Percentiles rank a stretch among this genome's conserved stretches.
Conservation (phyloP, 35 echinoderm and acorn worm species). For the Strongylocentrotus purpuratus region DNA sequence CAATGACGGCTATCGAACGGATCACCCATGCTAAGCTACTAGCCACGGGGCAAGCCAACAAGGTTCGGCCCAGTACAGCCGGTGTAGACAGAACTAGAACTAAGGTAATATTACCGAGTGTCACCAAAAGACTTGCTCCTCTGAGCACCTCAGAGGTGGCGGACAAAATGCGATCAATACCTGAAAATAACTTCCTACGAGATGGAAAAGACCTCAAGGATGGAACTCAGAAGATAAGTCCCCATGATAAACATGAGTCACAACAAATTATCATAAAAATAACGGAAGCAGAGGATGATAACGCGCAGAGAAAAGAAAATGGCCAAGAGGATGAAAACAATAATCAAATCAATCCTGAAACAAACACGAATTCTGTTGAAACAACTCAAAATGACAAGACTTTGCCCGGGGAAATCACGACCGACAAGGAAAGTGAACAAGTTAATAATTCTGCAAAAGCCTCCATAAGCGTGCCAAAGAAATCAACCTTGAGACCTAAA, state of each 20-base stretch:
- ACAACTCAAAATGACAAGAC: neutral
- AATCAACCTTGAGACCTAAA: constrained; percentile 34
- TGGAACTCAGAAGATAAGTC: neutral
- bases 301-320: neutral
- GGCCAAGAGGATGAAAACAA: neutral
- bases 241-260: neutral
- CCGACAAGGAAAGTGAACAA: neutral
- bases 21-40: neutral
- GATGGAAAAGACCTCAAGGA: neutral
- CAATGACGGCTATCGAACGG: constrained; percentile 29
- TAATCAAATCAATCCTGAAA: neutral
- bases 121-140: neutral
- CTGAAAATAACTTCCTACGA: neutral
- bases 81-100: neutral
- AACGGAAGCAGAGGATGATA: neutral
- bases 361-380: neutral
- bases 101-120: neutral
- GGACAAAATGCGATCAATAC: neutral
- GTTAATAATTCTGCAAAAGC: neutral
- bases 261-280: constrained; percentile 29
- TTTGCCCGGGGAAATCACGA: neutral
- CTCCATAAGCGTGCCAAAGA: neutral
- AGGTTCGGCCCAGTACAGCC: neutral
- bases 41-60: neutral
- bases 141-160: neutral